Evolutionary conservation across 2,113 vertebrate species (phyloP), one percentile per base, ranked within the genome.

Genomic region (Nothobranchius kuhntae): DNA sequence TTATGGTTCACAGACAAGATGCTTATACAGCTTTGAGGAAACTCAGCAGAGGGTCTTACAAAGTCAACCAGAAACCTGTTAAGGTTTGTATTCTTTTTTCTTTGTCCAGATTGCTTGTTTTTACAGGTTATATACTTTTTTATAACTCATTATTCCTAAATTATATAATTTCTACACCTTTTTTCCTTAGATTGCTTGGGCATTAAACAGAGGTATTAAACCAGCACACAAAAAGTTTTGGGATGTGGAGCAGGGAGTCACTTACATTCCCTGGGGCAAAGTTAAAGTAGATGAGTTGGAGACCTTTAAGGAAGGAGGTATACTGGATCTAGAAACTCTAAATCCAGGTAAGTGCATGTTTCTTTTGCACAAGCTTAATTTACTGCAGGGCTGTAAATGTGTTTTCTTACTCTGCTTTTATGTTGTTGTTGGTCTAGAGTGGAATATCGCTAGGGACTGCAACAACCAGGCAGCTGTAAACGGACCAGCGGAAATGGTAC

Each of bases 181-280:
- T 74, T 9, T 78, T 50, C 65, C 15, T 48, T 74, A 99, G 98
- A 98, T 99, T 87, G 97, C 97, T 0, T 99, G 98, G 96, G 98
- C 98, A 81, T 94, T 98, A 86, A 99, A 98, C 91, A 99, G 98
- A 94, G 98, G 96, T 89, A 95, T 98, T 87, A 98, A 96, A 79
- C 69, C 95, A 14, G 93, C 96, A 26, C 95, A 95, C 85, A 99
- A 98, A 75, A 96, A 98, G 91, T 98, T 95, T 78, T 99, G 98
- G 98, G 96, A 99, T 81, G 95, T 96, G 26, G 98, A 98, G 54
- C 88, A 95, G 70, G 98, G 98, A 35, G 96, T 98, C 73, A 97
- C 96, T 57, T 99, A 98, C 73, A 91, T 99, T 82, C 98, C 98
- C 0, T 99, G 98, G 97, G 93, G 87, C 83, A 98, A 97, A 92